Evolutionary conservation across 2,797 vertebrate species (phyloP).

Genomic region (Parauchenoglanis punctatus): DNA sequence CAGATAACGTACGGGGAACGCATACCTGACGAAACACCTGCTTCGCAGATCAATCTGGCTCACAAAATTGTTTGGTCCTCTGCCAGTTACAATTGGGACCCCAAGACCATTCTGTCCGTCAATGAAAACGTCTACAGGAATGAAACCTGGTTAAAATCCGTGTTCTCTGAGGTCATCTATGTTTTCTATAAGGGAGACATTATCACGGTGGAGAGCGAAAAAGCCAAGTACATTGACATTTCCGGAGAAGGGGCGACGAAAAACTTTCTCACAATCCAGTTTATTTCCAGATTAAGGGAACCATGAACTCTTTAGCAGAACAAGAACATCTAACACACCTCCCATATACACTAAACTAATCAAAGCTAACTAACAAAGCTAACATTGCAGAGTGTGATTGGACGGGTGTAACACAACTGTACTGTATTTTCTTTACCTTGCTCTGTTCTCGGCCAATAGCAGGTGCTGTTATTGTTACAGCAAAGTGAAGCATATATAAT

Average conservation of each 20-base stretch:
- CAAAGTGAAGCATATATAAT: not conserved
- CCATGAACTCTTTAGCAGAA: not conserved
- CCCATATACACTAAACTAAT: not conserved
- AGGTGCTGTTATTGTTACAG: not conserved
- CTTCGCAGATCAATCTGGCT: not conserved
- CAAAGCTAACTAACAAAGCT: slow-evolving; percentile 10
- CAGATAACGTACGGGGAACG: slow-evolving; percentile 38
- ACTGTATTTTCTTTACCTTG: not conserved
- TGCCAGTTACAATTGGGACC: accelerated
- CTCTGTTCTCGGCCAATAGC: not conserved
- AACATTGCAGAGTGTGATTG: not conserved
- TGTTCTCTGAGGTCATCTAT: slow-evolving; percentile 27
- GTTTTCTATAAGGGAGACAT: not conserved
- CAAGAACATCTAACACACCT: not conserved
- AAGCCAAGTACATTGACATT: not conserved
- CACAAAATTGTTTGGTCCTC: not conserved
- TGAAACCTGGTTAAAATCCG: not conserved
- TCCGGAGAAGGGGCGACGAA: accelerated
- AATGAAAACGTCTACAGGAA: not conserved
- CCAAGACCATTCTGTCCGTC: not conserved
- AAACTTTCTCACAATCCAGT: slow-evolving; percentile 12
- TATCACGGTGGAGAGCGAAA: not conserved
- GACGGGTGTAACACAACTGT: not conserved
- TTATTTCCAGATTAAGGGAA: not conserved
- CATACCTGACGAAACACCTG: too few species aligned